phyloP scores from a whole-genome alignment of 2,888 invertebrate genomes.

The Dryococelus australis region DNA sequence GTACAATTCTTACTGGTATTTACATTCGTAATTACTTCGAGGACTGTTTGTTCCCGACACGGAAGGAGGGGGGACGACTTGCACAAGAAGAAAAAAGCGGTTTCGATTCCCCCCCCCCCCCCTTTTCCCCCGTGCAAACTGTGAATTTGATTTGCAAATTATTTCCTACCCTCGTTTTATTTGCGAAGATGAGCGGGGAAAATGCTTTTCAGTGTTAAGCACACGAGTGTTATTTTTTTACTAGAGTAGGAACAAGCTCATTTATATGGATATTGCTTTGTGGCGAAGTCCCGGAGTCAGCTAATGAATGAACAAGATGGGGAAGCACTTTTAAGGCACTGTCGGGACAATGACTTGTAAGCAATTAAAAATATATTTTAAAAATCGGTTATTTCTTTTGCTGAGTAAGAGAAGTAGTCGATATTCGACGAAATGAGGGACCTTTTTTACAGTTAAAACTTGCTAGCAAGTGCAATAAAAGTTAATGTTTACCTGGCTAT shows the following conservation, averaged over 20 bases:
- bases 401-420: neutral
- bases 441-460: too few species aligned
- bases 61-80: too few species aligned
- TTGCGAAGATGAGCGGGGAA: neutral
- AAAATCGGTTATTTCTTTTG: neutral
- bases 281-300: neutral
- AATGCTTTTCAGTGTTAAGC: neutral
- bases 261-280: conserved; percentile 3
- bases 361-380: neutral
- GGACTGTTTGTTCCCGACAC: neutral
- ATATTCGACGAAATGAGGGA: too few species aligned
- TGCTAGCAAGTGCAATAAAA: too few species aligned
- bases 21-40: neutral
- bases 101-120: neutral
- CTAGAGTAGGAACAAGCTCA: neutral
- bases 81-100: neutral
- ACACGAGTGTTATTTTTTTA: neutral
- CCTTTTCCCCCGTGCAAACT: neutral
- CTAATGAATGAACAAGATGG: neutral
- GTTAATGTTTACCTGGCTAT: too few species aligned
- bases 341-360: neutral
- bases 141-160: neutral
- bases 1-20: neutral
- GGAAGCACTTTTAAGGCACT: neutral
- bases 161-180: neutral